These are phyloP conservation scores for Caiman crocodilus DNA, from an alignment of 2,797 vertebrate genomes.

Conservation along the genomic window DNA sequence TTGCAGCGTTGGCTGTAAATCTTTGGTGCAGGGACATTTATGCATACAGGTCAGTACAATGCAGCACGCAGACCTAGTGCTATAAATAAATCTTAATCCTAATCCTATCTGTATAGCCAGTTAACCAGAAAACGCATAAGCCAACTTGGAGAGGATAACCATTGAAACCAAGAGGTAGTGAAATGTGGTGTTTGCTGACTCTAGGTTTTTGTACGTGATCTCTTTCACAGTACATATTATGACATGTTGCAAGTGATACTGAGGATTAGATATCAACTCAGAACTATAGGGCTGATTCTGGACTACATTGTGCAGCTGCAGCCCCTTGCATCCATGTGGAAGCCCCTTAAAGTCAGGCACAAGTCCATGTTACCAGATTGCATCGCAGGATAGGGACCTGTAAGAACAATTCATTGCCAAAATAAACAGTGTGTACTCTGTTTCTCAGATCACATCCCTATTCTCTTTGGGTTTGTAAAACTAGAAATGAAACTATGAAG, in stretches of 20 bases:
- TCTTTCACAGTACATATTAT: not conserved
- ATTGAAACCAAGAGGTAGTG: not conserved
- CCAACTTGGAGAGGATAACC: not conserved
- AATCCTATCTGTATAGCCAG: not conserved
- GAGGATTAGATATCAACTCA: accelerated
- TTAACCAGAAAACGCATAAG: not conserved
- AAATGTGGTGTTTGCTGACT: not conserved
- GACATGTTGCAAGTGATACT: accelerated
- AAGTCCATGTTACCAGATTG: not conserved
- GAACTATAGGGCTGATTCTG: not conserved
- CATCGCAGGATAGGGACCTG: not conserved
- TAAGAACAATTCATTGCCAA: not conserved
- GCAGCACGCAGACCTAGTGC: not conserved
- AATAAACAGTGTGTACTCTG: not conserved
- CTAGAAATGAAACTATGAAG: not conserved
- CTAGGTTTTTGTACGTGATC: not conserved
- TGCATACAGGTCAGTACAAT: not conserved
- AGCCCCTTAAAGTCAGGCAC: not conserved
- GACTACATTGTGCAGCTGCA: not conserved
- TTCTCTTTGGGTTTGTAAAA: not conserved
- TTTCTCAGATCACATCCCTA: not conserved
- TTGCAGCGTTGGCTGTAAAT: not conserved
- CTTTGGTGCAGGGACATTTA: not conserved
- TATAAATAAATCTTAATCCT: not conserved
- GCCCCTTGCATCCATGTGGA: not conserved